Base-by-base conservation (phyloP, 2,888 invertebrate species). In the Petrolisthes manimaculis region DNA sequence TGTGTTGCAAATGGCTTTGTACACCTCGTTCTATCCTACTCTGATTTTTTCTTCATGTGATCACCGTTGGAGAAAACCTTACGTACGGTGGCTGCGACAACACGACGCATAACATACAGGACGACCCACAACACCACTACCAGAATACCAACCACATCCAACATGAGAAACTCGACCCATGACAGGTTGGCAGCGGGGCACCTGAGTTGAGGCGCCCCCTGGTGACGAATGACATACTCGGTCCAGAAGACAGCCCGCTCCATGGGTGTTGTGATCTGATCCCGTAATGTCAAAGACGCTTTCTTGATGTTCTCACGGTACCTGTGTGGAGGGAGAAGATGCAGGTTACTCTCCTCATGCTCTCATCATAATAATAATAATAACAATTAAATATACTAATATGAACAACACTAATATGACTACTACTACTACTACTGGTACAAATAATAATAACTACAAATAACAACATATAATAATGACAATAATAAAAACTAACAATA, bases 241-340 rank as follows among this genome's bases (percentile, higher is more conserved):
- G 88, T 80, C 88, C 88, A 88, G 61, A 79, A 88, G 67, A 88
- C 84, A 3, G 88, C 88, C 3, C 80, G 80, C 56, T 88, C 88
- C 84, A 37, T 55, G 21, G 88, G 84, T 80, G 84, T 71, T 14
- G 18, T 74, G 56, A 74, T 51, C 80, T 88, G 88, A 56, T 88
- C 88, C 24, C 88, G 55, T 53, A 88, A 51, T 55, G 54, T 37
- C 21, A 74, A 21, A 53, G 83, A 83, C 83, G 74, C 74, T 24
- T 5, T 21, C 71, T 21, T n/a, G 54, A 83, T 55, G 24, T 74
- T 83, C 24, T 83, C 83, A 12, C 55, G 71, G 74, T 74, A 83
- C 75, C 83, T 75, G 56, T 37, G 37, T 37, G 37, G 37, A 37
- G 37, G 37, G 37, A 37, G 37, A 37, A 37, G 37, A 37, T 37